phyloP scores from a whole-genome alignment of 2,888 invertebrate genomes.

The Kuschelorhynchus macadamiae region DNA sequence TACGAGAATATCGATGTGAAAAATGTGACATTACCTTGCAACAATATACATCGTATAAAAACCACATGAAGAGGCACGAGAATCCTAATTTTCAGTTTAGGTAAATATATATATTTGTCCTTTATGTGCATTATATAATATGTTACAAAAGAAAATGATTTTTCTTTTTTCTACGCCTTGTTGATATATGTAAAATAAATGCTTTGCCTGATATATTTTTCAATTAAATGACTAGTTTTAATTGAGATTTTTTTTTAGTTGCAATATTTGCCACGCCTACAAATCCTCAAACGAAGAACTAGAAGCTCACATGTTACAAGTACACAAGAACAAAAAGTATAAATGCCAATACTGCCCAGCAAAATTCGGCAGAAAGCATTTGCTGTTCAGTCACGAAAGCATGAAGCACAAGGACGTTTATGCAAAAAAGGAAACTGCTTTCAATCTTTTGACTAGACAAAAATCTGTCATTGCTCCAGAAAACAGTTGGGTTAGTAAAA shows the following conservation, averaged over 20 bases:
- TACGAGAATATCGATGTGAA: slow-evolving; percentile 1
- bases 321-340: slow-evolving; percentile 14
- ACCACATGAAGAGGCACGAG: slow-evolving; percentile 6
- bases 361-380: slow-evolving; percentile 13
- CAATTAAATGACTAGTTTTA: no score
- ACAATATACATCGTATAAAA: not conserved
- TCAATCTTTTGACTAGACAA: not conserved
- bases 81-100: slow-evolving; percentile 18
- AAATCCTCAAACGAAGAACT: slow-evolving; percentile 14
- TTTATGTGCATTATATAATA: not conserved
- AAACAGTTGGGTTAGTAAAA: not conserved
- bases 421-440: slow-evolving; percentile 1
- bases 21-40: slow-evolving; percentile 6
- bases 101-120: not conserved
- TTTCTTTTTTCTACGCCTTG: no score
- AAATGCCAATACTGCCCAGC: slow-evolving; percentile 4
- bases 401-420: slow-evolving; percentile 6
- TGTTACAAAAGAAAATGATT: no score
- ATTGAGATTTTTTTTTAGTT: slow-evolving; percentile 26
- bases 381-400: slow-evolving; percentile 3
- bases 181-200: no score
- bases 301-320: not conserved
- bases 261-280: slow-evolving; percentile 21
- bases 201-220: no score
- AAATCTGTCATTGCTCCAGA: not conserved